Percentiles rank a stretch among this genome's conserved stretches.
Conservation (phyloP, 1,140 invertebrate species). For the Dryas iulia region DNA sequence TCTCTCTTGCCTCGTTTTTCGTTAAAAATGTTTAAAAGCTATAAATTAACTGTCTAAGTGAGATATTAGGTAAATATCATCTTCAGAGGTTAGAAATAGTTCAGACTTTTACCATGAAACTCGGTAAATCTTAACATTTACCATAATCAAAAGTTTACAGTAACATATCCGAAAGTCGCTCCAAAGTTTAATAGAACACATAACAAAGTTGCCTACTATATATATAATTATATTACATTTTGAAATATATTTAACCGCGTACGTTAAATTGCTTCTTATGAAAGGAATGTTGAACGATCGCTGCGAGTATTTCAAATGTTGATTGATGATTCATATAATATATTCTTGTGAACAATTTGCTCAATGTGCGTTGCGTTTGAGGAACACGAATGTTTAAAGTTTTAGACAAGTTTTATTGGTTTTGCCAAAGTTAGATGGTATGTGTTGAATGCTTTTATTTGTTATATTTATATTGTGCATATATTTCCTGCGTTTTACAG, state of each 20-base stretch:
- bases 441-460: not conserved
- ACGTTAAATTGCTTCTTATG: too few relatives aligned
- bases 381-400: not conserved
- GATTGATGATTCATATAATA: not conserved
- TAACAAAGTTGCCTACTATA: conserved; percentile 1
- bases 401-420: not conserved
- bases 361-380: not conserved
- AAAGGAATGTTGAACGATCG: not conserved
- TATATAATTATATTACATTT: conserved; percentile 5
- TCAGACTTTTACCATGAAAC: too few relatives aligned
- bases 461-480: not conserved
- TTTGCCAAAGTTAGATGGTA: not conserved
- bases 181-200: not conserved
- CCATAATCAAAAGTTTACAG: too few relatives aligned
- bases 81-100: too few relatives aligned
- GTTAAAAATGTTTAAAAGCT: too few relatives aligned
- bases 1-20: too few relatives aligned
- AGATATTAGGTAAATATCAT: too few relatives aligned
- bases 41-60: too few relatives aligned
- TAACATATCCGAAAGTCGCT: too few relatives aligned
- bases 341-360: not conserved
- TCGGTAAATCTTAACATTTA: too few relatives aligned
- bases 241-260: not conserved
- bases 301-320: not conserved
- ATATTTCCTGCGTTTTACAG: not conserved